Evolutionary conservation across 2,888 invertebrate genomes (phyloP), one percentile per base, ranked within the genome.

Genomic region (Drosophila diplacantha): DNA sequence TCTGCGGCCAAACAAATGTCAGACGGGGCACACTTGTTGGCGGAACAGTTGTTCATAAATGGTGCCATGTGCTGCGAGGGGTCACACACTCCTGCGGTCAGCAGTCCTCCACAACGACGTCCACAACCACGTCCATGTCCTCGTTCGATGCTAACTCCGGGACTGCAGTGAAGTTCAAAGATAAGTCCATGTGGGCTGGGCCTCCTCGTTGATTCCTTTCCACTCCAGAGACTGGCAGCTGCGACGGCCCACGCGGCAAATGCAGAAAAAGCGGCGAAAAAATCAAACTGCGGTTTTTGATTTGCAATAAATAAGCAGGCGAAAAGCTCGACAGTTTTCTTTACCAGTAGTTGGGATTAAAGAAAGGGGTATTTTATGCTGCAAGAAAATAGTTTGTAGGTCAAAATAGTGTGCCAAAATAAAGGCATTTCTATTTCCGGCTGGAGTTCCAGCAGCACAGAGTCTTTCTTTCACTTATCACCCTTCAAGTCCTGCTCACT

Each of bases 41-140:
- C 50, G 26, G 26, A 46, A 70, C 73, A 75, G 70, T 79, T 67
- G 73, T 62, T 73, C 74, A 73, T 62, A 70, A 78, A 70, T 75
- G 73, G 70, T 59, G 75, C 71, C 81, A 64, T 81, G 73, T 75
- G 81, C 75, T 35, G 41, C 22, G 9, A 63, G 49, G 47, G 62
- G 61, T 59, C 34, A 49, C 49, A 34, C 20, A 49, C 34, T 18
- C 22, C 14, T 29, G 52, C 43, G 57, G 57, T 58, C 57, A 57
- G 32, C 24, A 14, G 39, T n/a, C 12, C 14, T n/a, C 46, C 35
- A 35, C 16, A 5, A 24, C 5, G 9, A 35, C 20, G 3, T 38
- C 54, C 39, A 39, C 22, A 18, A 14, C 39, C 22, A n/a, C 3
- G 9, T n/a, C 39, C 44, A 16, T 14, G 44, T 44, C 44, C 44